These are phyloP conservation scores for Anhinga anhinga DNA, from an alignment of 2,113 vertebrate species.

Conservation along the genomic window DNA sequence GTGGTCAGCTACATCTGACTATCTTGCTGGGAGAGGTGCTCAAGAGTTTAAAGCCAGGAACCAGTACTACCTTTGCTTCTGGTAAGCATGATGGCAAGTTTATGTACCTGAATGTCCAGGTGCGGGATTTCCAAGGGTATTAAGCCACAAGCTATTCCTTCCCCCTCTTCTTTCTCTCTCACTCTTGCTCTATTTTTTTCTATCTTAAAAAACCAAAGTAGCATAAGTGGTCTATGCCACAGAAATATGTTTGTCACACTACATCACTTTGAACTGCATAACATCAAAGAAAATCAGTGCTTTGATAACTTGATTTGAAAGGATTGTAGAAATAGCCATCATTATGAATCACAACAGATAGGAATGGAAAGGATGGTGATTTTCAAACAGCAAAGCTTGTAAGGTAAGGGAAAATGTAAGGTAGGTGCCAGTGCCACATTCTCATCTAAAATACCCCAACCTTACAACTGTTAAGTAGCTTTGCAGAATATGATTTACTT, in stretches of 20 bases:
- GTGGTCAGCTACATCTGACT: background rate
- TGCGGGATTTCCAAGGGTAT: background rate
- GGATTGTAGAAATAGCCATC: constrained; percentile 62
- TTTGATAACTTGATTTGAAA: constrained; percentile 72
- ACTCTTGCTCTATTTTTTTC: background rate
- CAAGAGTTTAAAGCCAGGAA: background rate
- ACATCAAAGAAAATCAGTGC: constrained; percentile 72
- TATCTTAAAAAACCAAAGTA: constrained; percentile 50
- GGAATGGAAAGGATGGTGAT: constrained; percentile 18
- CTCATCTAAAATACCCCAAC: background rate
- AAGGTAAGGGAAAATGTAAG: background rate
- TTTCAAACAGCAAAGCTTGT: constrained; percentile 25
- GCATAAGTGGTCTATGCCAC: constrained; percentile 46
- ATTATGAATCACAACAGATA: constrained; percentile 62
- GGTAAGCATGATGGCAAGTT: background rate
- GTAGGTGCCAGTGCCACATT: background rate
- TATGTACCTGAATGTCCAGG: background rate
- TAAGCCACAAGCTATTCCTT: background rate
- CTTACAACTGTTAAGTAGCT: background rate
- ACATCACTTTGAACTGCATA: constrained; percentile 63
- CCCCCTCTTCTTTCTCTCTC: background rate
- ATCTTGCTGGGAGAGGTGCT: background rate
- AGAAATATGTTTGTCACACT: constrained; percentile 63
- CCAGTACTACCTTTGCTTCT: background rate
- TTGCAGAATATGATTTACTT: background rate